phyloP scores from a whole-genome alignment of 2,888 invertebrate species.

The Drosophila infuscata region DNA sequence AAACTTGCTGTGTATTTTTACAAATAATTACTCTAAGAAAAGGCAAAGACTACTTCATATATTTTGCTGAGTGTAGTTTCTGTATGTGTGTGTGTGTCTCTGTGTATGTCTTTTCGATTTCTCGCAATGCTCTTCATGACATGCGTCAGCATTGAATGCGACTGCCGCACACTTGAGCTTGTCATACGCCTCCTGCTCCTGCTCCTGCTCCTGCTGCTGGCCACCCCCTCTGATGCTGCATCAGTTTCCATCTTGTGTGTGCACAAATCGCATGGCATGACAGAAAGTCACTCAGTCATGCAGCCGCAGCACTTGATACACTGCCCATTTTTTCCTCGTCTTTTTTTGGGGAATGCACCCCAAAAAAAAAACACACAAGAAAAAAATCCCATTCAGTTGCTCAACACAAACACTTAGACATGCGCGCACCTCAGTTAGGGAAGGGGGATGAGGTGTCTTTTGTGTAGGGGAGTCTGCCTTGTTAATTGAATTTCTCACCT shows the following conservation, averaged over 20 bases:
- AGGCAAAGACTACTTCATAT: rapidly evolving
- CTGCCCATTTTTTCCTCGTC: conserved; percentile 14
- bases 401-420: conserved; percentile 30
- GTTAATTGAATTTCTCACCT: conserved; percentile 77
- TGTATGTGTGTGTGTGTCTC: background rate
- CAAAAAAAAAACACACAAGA: background rate
- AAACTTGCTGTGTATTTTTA: background rate
- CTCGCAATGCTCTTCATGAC: conserved; percentile 54
- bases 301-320: conserved; percentile 67
- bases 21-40: background rate
- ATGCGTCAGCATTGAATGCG: conserved; percentile 49
- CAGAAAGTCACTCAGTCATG: conserved; percentile 75
- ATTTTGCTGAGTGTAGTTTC: conserved; percentile 1
- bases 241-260: conserved; percentile 28
- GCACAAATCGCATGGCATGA: conserved; percentile 56
- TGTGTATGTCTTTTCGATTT: conserved; percentile 62
- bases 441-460: background rate
- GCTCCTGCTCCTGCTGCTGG: background rate
- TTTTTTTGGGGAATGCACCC: conserved; percentile 7
- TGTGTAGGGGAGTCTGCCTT: conserved; percentile 5
- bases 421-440: background rate
- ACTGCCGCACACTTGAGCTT: conserved; percentile 58
- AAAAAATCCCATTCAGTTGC: conserved; percentile 1
- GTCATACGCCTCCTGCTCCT: conserved; percentile 54
- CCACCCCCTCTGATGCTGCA: background rate